A percentile compares a stretch with the other conserved stretches of the same genome.
Conservation (phyloP, 2,888 invertebrate genomes). For the Pristionchus exspectatus region DNA sequence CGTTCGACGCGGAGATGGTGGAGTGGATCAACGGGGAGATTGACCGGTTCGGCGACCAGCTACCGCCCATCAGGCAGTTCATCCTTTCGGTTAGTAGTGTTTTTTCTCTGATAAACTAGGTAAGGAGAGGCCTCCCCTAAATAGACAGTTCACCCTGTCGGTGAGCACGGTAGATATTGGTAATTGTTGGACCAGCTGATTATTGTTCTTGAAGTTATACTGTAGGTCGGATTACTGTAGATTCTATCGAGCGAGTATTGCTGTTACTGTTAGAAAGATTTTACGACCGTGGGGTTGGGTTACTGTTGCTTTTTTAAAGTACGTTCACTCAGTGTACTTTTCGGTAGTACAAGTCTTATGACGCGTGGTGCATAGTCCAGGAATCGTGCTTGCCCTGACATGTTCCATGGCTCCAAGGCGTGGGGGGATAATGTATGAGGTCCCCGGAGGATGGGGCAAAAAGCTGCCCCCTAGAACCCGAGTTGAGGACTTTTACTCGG, state of each 20-base stretch:
- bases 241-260: too few species aligned
- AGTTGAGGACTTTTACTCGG: background rate
- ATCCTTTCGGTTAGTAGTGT: conserved; percentile 65
- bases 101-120: conserved; percentile 66
- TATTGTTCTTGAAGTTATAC: too few species aligned
- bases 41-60: conserved; percentile 71
- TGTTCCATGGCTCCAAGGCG: background rate
- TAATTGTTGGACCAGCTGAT: too few species aligned
- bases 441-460: background rate
- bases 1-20: conserved; percentile 69
- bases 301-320: background rate
- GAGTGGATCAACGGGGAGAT: conserved; percentile 72
- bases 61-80: conserved; percentile 72
- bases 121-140: conserved; percentile 67
- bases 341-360: too few species aligned
- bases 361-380: too few species aligned
- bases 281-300: background rate
- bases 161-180: conserved; percentile 46
- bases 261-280: too few species aligned
- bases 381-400: background rate
- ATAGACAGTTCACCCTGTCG: conserved; percentile 71
- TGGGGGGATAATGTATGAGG: background rate
- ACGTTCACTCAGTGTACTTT: background rate
- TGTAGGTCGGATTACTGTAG: background rate
- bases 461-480: conserved; percentile 7